phyloP scores from a whole-genome alignment of 2,113 vertebrate species.

The Trichomycterus rosablanca region DNA sequence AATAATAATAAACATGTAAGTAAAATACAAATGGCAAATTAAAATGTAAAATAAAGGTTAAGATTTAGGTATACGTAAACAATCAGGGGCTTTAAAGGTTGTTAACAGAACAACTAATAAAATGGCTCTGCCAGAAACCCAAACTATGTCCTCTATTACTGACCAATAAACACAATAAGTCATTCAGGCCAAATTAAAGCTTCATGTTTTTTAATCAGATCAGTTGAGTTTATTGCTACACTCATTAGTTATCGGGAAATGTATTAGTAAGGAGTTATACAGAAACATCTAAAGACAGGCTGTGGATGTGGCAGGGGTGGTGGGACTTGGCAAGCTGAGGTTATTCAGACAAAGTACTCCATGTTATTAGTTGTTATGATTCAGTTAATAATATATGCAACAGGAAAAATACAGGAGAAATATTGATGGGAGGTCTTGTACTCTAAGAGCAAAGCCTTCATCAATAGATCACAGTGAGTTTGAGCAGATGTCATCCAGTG shows the following conservation, averaged over 20 bases:
- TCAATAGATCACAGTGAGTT: constrained; percentile 46
- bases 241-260: constrained; percentile 33
- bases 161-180: background rate
- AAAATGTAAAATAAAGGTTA: no score
- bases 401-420: constrained; percentile 45
- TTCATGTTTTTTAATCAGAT: constrained; percentile 3
- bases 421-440: constrained; percentile 51
- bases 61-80: no score
- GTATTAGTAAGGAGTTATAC: constrained; percentile 45
- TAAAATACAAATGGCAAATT: no score
- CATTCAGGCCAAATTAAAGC: background rate
- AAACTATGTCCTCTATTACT: background rate
- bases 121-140: background rate
- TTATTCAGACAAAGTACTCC: constrained; percentile 56
- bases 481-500: constrained; percentile 45
- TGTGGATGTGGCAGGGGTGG: constrained; percentile 48
- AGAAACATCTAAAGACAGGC: constrained; percentile 56
- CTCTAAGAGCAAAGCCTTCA: constrained; percentile 37
- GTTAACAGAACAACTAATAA: background rate
- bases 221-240: constrained; percentile 9
- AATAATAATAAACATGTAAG: no score
- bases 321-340: constrained; percentile 59
- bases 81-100: background rate
- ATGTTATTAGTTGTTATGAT: constrained; percentile 52
- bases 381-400: constrained; percentile 48